Conservation (phyloP, 2,797 vertebrate species). For the Nasua narica region DNA sequence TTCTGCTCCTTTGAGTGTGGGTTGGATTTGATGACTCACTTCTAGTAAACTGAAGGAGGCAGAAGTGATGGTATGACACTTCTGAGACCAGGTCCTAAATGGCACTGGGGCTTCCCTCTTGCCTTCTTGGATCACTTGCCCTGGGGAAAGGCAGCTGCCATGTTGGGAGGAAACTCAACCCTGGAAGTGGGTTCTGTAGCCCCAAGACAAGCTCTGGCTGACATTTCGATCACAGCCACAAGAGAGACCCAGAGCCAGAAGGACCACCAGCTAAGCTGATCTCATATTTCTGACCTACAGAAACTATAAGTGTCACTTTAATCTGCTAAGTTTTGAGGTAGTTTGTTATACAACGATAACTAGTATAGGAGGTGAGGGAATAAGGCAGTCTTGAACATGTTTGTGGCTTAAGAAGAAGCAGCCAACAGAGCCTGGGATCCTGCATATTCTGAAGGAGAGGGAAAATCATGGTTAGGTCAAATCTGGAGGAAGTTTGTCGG, state of each 20-base stretch:
- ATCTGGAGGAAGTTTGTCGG: background rate
- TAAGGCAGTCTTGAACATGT: background rate
- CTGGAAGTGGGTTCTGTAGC: background rate
- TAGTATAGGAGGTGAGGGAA: background rate
- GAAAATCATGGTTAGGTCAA: background rate
- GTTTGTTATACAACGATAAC: background rate
- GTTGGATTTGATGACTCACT: background rate
- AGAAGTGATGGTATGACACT: background rate
- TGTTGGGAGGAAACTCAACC: background rate
- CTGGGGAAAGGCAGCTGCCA: background rate
- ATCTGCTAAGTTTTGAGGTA: background rate
- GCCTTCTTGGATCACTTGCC: background rate
- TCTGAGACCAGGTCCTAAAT: background rate
- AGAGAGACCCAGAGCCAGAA: background rate
- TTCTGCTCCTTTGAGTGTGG: background rate
- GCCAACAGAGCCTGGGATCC: background rate
- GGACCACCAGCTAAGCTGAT: background rate
- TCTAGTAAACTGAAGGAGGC: background rate
- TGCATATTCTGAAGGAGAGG: background rate
- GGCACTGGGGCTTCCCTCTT: background rate
- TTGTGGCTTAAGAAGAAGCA: background rate
- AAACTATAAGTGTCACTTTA: background rate
- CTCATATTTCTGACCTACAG: background rate
- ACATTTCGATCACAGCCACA: background rate
- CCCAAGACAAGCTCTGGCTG: background rate